Conservation (phyloP, 2,797 vertebrate species). For the Acrocephalus scirpaceus region DNA sequence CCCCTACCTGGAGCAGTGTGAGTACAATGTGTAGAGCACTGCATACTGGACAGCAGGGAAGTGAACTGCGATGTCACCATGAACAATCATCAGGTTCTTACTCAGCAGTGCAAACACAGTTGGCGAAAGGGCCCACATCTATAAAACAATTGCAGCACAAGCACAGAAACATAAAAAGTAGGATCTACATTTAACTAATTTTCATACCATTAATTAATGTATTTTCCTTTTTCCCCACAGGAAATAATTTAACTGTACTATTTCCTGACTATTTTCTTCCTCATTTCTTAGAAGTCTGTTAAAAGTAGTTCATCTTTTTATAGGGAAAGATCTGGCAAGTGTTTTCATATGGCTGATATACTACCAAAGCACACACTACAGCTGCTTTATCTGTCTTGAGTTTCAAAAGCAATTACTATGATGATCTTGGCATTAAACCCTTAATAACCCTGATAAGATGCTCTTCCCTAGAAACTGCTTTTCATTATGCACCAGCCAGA, state of each 20-base stretch:
- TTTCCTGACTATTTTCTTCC: background rate
- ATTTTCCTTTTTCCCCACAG: background rate
- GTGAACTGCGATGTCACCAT: conserved; percentile 88
- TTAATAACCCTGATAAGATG: background rate
- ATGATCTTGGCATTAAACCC: background rate
- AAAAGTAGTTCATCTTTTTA: background rate
- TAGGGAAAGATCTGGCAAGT: background rate
- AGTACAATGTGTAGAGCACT: conserved; percentile 94
- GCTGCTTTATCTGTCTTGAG: background rate
- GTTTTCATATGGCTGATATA: background rate
- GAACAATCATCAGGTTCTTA: conserved; percentile 92
- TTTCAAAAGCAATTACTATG: background rate
- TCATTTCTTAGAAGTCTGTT: background rate
- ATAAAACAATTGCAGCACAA: conserved; percentile 26
- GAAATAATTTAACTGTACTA: background rate
- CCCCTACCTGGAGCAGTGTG: conserved; percentile 94
- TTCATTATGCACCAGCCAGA: background rate
- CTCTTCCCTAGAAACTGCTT: background rate
- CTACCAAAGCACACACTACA: background rate
- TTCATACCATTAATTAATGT: background rate
- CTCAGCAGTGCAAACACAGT: conserved; percentile 96
- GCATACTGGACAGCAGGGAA: conserved; percentile 96
- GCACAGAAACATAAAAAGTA: background rate
- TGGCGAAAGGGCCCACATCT: conserved; percentile 99
- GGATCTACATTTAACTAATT: background rate